Conservation (phyloP, 2,888 invertebrate species). For the Ditylenchus weischeri region DNA sequence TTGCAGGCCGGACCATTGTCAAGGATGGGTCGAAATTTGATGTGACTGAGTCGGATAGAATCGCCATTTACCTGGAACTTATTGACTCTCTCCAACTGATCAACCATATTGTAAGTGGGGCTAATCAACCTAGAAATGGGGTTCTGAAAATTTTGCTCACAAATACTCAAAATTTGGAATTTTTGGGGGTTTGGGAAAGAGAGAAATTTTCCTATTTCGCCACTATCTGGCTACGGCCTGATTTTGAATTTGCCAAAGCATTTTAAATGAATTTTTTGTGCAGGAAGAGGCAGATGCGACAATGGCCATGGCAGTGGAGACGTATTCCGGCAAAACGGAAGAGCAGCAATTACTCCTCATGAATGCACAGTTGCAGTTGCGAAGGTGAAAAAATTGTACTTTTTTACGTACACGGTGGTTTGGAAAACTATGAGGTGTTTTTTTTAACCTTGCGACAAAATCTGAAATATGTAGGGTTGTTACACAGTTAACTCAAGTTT, state of each 20-base stretch:
- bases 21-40: constrained; percentile 27
- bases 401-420: no score
- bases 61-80: constrained; percentile 81
- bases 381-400: constrained; percentile 44
- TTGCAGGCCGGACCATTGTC: not conserved
- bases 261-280: constrained; percentile 8
- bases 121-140: no score
- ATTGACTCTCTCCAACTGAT: constrained; percentile 66
- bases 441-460: no score
- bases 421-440: no score
- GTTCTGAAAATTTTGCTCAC: no score
- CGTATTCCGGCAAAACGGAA: constrained; percentile 73
- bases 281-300: constrained; percentile 75
- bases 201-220: no score
- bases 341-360: constrained; percentile 78
- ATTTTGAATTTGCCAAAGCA: constrained; percentile 6
- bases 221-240: no score
- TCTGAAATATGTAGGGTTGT: no score
- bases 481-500: no score
- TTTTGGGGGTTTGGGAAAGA: no score
- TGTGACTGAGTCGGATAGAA: constrained; percentile 68
- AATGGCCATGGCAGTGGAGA: constrained; percentile 69
- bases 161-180: no score
- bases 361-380: constrained; percentile 77
- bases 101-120: constrained; percentile 39